phyloP scores from a whole-genome alignment of 2,113 vertebrate species.

The Ailurus styani region DNA sequence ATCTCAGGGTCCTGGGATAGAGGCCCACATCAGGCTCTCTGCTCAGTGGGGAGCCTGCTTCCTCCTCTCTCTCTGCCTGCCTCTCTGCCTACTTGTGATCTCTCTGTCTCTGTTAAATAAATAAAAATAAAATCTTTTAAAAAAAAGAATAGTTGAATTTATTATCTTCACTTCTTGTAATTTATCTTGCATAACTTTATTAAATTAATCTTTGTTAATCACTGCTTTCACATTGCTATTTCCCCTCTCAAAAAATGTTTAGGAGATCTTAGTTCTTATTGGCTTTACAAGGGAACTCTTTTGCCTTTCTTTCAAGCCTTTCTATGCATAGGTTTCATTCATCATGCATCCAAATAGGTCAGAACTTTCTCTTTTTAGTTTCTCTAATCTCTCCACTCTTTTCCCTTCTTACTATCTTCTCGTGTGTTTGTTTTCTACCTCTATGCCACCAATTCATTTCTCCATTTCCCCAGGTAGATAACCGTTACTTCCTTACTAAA shows the following conservation, averaged over 20 bases:
- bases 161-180: constrained; percentile 10
- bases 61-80: too few species aligned
- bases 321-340: neutral
- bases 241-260: neutral
- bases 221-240: neutral
- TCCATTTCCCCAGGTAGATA: neutral
- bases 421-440: neutral
- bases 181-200: neutral
- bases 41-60: too few species aligned
- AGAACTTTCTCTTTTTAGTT: neutral
- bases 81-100: too few species aligned
- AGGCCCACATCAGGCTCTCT: too few species aligned
- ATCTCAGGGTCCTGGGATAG: too few species aligned
- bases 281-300: neutral
- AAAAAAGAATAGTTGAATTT: constrained; percentile 27
- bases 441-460: neutral
- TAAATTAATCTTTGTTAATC: constrained; percentile 26
- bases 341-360: neutral
- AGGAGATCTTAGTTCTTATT: neutral
- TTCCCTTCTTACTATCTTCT: neutral
- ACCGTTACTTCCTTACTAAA: neutral
- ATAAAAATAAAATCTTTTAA: too few species aligned
- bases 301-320: neutral
- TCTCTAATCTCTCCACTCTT: neutral
- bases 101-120: too few species aligned